Conservation (phyloP, 35 echinoderm and acorn worm species). For the Holothuria glaberrima region DNA sequence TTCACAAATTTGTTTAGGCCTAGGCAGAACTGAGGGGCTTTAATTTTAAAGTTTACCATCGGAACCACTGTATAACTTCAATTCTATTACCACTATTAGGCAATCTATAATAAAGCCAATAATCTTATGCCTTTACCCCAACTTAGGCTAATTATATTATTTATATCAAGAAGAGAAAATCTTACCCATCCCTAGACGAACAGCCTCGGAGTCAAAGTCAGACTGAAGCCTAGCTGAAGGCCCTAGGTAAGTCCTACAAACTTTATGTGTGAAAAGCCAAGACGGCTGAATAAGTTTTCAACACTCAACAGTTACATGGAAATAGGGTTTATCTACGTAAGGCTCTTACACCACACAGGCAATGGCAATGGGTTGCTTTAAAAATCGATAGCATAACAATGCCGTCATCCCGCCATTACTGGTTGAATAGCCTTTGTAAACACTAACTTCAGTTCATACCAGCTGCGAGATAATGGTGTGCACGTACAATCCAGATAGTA, state of each 20-base stretch:
- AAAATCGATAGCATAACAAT: constrained; percentile 24
- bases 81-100: too few species aligned
- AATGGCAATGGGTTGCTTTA: neutral
- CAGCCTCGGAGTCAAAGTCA: neutral
- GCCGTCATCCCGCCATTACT: constrained; percentile 5
- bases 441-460: neutral
- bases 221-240: neutral
- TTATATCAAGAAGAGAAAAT: neutral
- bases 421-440: neutral
- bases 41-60: too few species aligned
- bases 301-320: constrained; percentile 19
- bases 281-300: neutral
- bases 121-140: too few species aligned
- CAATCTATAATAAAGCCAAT: too few species aligned
- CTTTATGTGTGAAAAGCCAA: too few species aligned
- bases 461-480: neutral
- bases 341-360: neutral
- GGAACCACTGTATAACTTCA: too few species aligned
- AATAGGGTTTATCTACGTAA: neutral
- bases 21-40: too few species aligned
- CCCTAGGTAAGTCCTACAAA: neutral
- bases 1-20: too few species aligned
- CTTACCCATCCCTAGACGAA: neutral
- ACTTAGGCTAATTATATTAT: neutral
- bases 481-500: neutral